These are phyloP conservation scores for Scelioninae gen. 2 DNA, from an alignment of 2,888 invertebrate genomes.

Conservation along the genomic window DNA sequence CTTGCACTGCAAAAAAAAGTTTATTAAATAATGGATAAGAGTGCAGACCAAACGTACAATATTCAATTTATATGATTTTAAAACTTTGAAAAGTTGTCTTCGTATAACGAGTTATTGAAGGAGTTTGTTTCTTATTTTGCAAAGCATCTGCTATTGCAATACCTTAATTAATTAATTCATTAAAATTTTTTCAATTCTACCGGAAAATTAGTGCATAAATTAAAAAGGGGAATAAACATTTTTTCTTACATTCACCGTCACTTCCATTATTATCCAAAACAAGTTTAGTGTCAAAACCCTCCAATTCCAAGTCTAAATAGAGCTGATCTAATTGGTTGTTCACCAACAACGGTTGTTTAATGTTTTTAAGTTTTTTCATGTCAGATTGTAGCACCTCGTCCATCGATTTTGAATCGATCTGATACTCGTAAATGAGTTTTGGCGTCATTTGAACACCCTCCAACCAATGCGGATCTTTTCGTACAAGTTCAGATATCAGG, in stretches of 20 bases:
- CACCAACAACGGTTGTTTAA: slow-evolving; percentile 81
- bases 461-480: slow-evolving; percentile 81
- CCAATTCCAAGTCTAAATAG: slow-evolving; percentile 82
- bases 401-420: slow-evolving; percentile 78
- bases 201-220: no score
- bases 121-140: no score
- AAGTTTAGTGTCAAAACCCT: slow-evolving; percentile 78
- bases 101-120: no score
- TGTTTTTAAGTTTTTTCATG: slow-evolving; percentile 76
- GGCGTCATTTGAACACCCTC: slow-evolving; percentile 81
- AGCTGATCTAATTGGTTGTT: slow-evolving; percentile 85
- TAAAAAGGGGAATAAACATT: slow-evolving; percentile 47
- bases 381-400: slow-evolving; percentile 81
- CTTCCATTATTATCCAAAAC: slow-evolving; percentile 76
- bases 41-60: no score
- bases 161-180: no score
- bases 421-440: slow-evolving; percentile 83
- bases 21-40: slow-evolving; percentile 20
- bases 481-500: slow-evolving; percentile 52
- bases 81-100: no score
- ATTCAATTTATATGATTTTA: no score
- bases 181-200: no score
- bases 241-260: slow-evolving; percentile 72
- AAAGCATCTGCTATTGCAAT: no score
- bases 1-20: slow-evolving; percentile 34